Evolutionary conservation across 2,888 invertebrate species (phyloP).

Genomic region (Andrena dorsata): DNA sequence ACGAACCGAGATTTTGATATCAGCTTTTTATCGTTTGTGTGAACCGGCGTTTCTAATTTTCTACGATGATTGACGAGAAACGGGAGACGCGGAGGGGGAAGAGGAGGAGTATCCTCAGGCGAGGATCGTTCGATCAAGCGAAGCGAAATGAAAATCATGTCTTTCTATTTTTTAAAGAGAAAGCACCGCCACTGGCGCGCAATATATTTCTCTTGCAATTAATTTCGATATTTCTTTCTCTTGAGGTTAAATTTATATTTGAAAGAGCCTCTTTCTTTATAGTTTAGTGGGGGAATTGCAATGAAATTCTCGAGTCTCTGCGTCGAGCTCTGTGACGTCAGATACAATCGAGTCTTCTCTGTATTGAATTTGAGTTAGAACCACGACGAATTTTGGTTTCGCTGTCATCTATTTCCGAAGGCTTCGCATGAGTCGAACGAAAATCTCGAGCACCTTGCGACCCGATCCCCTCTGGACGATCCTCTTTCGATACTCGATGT

Average conservation of each 20-base stretch:
- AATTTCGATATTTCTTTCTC: no score
- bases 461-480: background rate
- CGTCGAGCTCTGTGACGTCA: no score
- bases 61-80: conserved; percentile 70
- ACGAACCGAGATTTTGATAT: conserved; percentile 70
- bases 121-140: conserved; percentile 27
- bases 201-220: no score
- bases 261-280: no score
- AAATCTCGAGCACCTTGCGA: background rate
- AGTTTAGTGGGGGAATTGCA: no score
- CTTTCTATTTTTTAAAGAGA: no score
- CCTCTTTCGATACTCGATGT: background rate
- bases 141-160: background rate
- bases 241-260: no score
- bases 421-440: conserved; percentile 6
- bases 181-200: no score
- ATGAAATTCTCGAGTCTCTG: no score
- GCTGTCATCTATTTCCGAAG: no score
- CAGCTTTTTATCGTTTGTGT: conserved; percentile 68
- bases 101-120: background rate
- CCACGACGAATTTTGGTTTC: background rate
- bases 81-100: conserved; percentile 10
- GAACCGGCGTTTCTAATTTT: conserved; percentile 79
- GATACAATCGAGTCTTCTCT: no score
- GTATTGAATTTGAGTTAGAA: no score